Evolutionary conservation across 2,113 vertebrate genomes (phyloP).

Genomic region (Oreochromis niloticus): DNA sequence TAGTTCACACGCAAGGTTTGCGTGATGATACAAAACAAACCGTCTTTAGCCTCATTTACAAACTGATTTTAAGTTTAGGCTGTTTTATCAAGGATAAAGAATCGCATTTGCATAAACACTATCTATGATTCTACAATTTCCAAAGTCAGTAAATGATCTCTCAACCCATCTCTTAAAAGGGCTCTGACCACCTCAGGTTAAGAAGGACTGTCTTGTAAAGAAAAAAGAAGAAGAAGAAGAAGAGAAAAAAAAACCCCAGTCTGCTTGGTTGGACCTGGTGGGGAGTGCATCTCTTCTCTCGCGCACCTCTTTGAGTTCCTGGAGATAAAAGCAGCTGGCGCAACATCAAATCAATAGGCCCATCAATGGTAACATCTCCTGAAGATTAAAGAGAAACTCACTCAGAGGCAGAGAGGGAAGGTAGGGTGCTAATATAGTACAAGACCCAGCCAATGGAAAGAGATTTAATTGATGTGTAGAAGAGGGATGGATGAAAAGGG

Average conservation of each 20-base stretch:
- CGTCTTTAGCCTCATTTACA: background rate
- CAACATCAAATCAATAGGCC: conserved; percentile 75
- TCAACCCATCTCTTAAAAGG: background rate
- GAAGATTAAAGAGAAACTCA: conserved; percentile 76
- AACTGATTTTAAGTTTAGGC: background rate
- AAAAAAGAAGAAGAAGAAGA: background rate
- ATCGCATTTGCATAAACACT: background rate
- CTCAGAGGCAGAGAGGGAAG: conserved; percentile 25
- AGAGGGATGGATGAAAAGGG: conserved; percentile 43
- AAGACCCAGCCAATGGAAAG: conserved; percentile 36
- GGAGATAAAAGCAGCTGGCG: conserved; percentile 71
- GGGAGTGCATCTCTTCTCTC: conserved; percentile 12
- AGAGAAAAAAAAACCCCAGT: background rate
- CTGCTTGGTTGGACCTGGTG: background rate
- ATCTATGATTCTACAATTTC: background rate
- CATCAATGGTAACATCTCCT: conserved; percentile 73
- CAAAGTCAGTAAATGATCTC: background rate
- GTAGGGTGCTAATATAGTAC: conserved; percentile 51
- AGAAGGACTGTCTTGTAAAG: background rate
- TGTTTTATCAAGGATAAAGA: background rate
- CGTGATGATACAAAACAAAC: background rate
- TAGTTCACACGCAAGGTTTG: background rate
- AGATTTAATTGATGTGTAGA: conserved; percentile 69
- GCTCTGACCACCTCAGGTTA: background rate
- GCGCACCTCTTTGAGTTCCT: conserved; percentile 57